phyloP scores from a whole-genome alignment of 2,888 invertebrate genomes.

The Drosophila rubida region DNA sequence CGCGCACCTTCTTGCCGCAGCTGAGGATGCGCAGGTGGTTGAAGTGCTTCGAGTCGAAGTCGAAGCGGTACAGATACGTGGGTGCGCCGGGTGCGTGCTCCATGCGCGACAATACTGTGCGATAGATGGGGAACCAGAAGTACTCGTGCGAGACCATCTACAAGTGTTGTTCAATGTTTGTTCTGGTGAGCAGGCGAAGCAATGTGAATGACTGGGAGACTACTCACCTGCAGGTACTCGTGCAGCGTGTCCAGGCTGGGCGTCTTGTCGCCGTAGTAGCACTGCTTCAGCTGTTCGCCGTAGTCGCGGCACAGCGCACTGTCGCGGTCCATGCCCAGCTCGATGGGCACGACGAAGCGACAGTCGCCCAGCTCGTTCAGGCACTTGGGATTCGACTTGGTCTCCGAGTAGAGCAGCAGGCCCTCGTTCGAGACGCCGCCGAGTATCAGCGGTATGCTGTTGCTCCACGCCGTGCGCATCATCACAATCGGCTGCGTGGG shows the following conservation, averaged over 20 bases:
- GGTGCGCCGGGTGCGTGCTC: slow-evolving; percentile 77
- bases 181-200: no score
- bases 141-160: slow-evolving; percentile 84
- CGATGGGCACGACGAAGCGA: slow-evolving; percentile 82
- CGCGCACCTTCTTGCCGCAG: slow-evolving; percentile 83
- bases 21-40: slow-evolving; percentile 83
- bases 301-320: slow-evolving; percentile 81
- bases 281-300: slow-evolving; percentile 78
- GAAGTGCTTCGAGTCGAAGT: slow-evolving; percentile 84
- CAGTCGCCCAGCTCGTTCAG: slow-evolving; percentile 82
- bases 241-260: slow-evolving; percentile 84
- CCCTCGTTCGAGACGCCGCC: slow-evolving; percentile 85
- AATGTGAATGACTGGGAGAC: no score
- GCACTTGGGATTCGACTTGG: slow-evolving; percentile 80
- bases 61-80: slow-evolving; percentile 84
- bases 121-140: slow-evolving; percentile 85
- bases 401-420: slow-evolving; percentile 80
- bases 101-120: slow-evolving; percentile 82
- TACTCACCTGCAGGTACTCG: slow-evolving; percentile 83
- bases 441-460: slow-evolving; percentile 83
- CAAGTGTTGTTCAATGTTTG: no score
- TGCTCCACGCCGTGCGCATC: slow-evolving; percentile 84
- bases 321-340: slow-evolving; percentile 81
- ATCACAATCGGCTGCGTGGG: slow-evolving; percentile 82
- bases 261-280: slow-evolving; percentile 81